Evolutionary conservation across 2,113 vertebrate species (phyloP).

Genomic region (Rhodinocichla rosea): DNA sequence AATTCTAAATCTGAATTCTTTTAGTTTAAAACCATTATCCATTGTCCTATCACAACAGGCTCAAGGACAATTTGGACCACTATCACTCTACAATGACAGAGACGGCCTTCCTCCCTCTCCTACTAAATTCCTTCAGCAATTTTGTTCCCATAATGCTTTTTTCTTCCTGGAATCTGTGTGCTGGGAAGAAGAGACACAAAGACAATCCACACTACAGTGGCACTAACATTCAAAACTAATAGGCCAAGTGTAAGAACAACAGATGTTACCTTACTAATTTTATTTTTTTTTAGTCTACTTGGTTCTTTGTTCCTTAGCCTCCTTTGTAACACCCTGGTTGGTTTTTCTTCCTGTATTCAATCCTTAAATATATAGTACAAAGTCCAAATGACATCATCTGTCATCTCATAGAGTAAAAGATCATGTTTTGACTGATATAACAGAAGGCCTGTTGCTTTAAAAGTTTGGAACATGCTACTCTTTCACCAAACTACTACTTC

Average conservation of each 20-base stretch:
- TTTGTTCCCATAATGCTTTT: not conserved
- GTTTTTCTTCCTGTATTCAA: not conserved
- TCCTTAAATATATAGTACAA: not conserved
- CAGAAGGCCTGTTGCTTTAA: not conserved
- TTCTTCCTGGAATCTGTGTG: not conserved
- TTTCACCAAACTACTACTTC: not conserved
- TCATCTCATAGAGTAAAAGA: not conserved
- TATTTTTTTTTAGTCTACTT: not conserved
- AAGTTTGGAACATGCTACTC: not conserved
- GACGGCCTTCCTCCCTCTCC: not conserved
- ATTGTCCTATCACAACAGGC: not conserved
- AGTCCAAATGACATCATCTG: not conserved
- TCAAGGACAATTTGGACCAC: not conserved
- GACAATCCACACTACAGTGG: not conserved
- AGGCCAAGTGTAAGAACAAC: not conserved
- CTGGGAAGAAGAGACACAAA: not conserved
- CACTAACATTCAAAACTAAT: not conserved
- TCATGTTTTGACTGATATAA: not conserved
- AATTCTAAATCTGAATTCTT: not conserved
- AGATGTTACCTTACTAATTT: not conserved
- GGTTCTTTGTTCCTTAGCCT: not conserved
- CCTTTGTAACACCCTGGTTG: not conserved
- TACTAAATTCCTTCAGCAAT: not conserved
- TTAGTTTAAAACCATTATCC: not conserved
- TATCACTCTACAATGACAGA: not conserved